Conservation (phyloP, 1,140 invertebrate genomes). For the Halictus rubicundus region DNA sequence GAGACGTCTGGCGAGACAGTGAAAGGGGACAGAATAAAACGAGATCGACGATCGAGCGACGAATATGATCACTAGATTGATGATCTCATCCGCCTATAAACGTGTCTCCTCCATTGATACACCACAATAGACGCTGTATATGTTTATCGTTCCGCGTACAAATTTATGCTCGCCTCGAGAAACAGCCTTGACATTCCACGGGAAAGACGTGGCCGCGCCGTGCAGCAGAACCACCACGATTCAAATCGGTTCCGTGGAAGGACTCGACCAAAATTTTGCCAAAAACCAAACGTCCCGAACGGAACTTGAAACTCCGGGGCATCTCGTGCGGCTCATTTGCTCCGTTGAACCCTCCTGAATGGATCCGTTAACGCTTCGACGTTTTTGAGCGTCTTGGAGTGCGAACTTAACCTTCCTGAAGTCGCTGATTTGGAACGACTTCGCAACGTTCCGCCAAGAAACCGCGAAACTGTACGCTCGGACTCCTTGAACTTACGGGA, state of each 20-base stretch:
- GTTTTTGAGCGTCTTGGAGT: not conserved
- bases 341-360: conserved; percentile 1
- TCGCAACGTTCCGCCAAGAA: not conserved
- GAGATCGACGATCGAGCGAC: not conserved
- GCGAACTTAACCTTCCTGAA: not conserved
- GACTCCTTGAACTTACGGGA: not conserved
- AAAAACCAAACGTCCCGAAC: not conserved
- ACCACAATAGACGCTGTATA: conserved; percentile 14
- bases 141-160: conserved; percentile 47
- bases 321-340: too few relatives aligned
- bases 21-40: not conserved
- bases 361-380: not conserved
- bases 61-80: conserved; percentile 40
- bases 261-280: too few relatives aligned
- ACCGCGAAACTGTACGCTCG: not conserved
- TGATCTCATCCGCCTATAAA: conserved; percentile 47
- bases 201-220: conserved; percentile 48
- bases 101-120: conserved; percentile 48
- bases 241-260: conserved; percentile 22
- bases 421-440: not conserved
- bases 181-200: conserved; percentile 61
- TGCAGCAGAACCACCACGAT: conserved; percentile 14
- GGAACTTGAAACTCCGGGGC: too few relatives aligned
- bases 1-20: too few relatives aligned
- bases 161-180: conserved; percentile 49